phyloP scores from a whole-genome alignment of 2,888 invertebrate genomes.

The Biston stratarius region DNA sequence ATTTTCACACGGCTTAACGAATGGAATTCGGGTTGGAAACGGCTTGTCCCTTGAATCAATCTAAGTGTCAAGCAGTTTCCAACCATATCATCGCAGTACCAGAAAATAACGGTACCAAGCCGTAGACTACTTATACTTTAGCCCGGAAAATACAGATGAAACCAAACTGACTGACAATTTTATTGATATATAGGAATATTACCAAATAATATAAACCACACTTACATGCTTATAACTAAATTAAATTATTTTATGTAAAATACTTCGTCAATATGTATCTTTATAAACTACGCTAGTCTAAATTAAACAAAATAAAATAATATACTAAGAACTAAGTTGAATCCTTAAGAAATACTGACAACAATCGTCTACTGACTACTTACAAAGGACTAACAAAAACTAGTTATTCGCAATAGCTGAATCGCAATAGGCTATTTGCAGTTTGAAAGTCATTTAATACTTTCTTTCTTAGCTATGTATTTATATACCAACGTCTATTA shows the following conservation, averaged over 20 bases:
- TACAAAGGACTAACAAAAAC: not conserved
- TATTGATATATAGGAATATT: too few relatives aligned
- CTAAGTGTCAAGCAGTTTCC: too few relatives aligned
- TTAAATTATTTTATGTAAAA: not conserved
- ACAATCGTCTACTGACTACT: not conserved
- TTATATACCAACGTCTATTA: not conserved
- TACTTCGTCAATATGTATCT: not conserved
- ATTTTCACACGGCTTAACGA: too few relatives aligned
- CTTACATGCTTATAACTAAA: not conserved
- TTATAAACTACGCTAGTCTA: not conserved
- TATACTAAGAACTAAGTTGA: not conserved
- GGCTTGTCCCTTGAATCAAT: too few relatives aligned
- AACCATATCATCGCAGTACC: too few relatives aligned
- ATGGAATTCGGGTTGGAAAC: too few relatives aligned
- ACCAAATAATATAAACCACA: not conserved
- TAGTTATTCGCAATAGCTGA: not conserved
- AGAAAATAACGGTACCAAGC: too few relatives aligned
- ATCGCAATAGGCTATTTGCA: not conserved
- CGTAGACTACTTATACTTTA: too few relatives aligned
- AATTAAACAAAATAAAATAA: not conserved
- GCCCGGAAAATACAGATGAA: too few relatives aligned
- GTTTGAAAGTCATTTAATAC: not conserved
- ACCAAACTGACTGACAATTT: too few relatives aligned
- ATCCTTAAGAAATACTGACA: constrained; percentile 4
- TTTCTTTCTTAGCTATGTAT: not conserved